Conservation (phyloP, 2,888 invertebrate species). For the Himalopsyche japonica region DNA sequence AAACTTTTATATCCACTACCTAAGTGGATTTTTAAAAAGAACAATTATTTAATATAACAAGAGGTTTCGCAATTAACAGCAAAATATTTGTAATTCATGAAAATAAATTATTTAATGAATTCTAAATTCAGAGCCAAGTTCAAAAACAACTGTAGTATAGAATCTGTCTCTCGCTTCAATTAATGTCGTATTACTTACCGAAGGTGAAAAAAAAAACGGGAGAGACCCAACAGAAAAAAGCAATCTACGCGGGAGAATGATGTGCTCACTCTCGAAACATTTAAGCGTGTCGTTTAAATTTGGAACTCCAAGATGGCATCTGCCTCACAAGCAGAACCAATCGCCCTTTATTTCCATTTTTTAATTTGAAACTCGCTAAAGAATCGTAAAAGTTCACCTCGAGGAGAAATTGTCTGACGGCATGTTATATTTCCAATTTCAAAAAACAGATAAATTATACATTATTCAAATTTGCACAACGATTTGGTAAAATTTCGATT, state of each 20-base stretch:
- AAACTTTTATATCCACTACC: no score
- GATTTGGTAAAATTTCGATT: not conserved
- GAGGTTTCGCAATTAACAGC: no score
- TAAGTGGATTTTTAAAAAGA: no score
- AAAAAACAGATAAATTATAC: not conserved
- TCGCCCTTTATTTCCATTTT: not conserved
- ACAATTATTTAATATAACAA: no score
- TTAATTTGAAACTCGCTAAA: not conserved
- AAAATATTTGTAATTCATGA: no score
- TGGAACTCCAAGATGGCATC: conserved; percentile 1
- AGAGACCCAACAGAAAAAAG: not conserved
- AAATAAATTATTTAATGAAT: no score
- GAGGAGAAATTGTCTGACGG: not conserved
- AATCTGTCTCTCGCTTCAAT: not conserved
- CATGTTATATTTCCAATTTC: not conserved
- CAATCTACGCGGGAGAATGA: not conserved
- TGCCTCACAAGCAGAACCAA: not conserved
- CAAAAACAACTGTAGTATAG: not conserved
- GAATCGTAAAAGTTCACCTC: not conserved
- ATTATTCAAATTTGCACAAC: not conserved
- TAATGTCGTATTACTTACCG: not conserved
- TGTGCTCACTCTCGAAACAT: not conserved
- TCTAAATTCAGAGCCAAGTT: not conserved
- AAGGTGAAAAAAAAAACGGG: not conserved
- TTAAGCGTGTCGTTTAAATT: not conserved